A percentile compares a stretch with the other conserved stretches of the same genome.
These are phyloP conservation scores for Daphoenositta chrysoptera DNA, from an alignment of 2,113 vertebrate genomes.

Conservation along the genomic window DNA sequence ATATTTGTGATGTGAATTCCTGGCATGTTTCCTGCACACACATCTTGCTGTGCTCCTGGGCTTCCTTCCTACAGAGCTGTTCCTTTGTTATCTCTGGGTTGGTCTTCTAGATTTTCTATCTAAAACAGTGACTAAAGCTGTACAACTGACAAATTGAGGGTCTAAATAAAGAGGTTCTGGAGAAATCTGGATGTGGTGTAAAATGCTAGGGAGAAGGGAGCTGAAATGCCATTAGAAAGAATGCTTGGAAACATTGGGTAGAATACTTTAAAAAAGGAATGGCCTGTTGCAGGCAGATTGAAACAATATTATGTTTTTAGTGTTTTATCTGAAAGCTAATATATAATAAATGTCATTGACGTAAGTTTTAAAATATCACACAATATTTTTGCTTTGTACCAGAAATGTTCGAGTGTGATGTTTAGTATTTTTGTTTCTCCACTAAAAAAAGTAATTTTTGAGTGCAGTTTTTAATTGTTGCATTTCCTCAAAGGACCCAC, in stretches of 20 bases:
- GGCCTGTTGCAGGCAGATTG: not conserved
- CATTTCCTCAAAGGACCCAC: not conserved
- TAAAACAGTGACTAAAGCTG: not conserved
- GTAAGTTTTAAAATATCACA: not conserved
- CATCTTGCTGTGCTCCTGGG: not conserved
- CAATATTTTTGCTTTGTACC: not conserved
- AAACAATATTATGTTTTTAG: not conserved
- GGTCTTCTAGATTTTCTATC: not conserved
- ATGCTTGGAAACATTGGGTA: not conserved
- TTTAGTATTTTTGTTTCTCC: not conserved
- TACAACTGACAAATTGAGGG: not conserved
- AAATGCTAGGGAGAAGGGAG: not conserved
- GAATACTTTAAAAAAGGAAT: not conserved
- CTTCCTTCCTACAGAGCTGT: not conserved
- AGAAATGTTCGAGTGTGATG: not conserved
- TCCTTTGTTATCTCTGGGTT: not conserved
- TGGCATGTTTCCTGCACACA: not conserved
- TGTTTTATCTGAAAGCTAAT: not conserved
- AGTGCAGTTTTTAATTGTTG: constrained; percentile 24
- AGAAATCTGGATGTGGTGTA: not conserved
- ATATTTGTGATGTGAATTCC: not conserved
- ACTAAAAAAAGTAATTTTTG: not conserved
- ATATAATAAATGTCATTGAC: not conserved
- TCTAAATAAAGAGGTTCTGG: not conserved
- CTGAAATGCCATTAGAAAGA: not conserved